Conservation (phyloP, 2,797 vertebrate species). For the Cirrhinus mrigala region DNA sequence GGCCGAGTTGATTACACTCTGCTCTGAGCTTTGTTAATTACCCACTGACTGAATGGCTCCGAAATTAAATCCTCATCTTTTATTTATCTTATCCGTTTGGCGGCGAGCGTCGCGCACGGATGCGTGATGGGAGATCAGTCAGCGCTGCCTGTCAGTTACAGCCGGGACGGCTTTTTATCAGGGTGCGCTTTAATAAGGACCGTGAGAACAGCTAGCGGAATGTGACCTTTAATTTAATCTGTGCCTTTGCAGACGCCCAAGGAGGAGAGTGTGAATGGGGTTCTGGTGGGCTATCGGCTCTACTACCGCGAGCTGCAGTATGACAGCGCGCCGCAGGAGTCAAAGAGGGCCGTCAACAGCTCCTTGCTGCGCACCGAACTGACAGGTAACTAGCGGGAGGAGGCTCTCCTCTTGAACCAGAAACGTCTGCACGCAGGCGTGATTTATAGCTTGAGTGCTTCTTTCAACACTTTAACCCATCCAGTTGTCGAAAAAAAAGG, state of each 20-base stretch:
- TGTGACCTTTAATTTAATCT: conserved; percentile 64
- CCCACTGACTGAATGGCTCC: conserved; percentile 50
- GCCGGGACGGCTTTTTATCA: conserved; percentile 27
- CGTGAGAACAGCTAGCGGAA: conserved; percentile 38
- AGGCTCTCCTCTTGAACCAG: conserved; percentile 27
- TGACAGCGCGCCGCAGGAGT: conserved; percentile 66
- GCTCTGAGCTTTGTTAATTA: conserved; percentile 61
- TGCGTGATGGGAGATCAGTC: conserved; percentile 1
- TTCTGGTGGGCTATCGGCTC: conserved; percentile 90
- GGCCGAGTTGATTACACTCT: conserved; percentile 62
- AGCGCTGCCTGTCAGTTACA: conserved; percentile 31
- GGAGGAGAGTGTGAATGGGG: conserved; percentile 86
- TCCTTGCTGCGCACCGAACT: conserved; percentile 77
- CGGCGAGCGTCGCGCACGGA: conserved; percentile 25
- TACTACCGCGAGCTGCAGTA: conserved; percentile 91
- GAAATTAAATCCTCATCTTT: conserved; percentile 64
- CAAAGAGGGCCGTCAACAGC: conserved; percentile 73
- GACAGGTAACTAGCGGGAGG: conserved; percentile 71
- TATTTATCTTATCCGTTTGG: conserved; percentile 59
- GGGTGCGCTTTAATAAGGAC: conserved; percentile 55
- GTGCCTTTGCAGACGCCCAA: conserved; percentile 82
- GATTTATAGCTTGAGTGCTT: conserved; percentile 40
- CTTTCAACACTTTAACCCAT: conserved; percentile 36
- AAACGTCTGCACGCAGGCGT: background rate
- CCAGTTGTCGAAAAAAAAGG: conserved; percentile 1